phyloP scores from a whole-genome alignment of 2,888 invertebrate species.

The Girardia tigrina region DNA sequence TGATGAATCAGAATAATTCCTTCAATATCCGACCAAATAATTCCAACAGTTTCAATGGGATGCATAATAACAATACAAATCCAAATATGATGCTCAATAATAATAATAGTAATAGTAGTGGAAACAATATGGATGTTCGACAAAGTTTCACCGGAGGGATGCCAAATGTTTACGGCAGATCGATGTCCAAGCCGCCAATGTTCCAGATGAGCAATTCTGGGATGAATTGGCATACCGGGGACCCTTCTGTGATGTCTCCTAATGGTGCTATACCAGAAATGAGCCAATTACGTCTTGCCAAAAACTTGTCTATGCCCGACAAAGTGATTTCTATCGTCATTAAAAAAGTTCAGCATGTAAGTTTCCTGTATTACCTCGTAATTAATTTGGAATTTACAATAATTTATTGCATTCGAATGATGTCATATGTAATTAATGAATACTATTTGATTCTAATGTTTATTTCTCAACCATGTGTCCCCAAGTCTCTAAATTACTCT shows the following conservation, averaged over 20 bases:
- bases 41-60: not conserved
- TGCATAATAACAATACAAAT: slow-evolving; percentile 10
- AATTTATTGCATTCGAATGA: no score
- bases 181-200: slow-evolving; percentile 1
- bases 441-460: no score
- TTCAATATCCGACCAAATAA: not conserved
- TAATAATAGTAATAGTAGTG: not conserved
- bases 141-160: slow-evolving; percentile 3
- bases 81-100: not conserved
- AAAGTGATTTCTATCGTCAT: not conserved
- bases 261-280: slow-evolving; percentile 20
- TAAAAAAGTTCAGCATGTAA: slow-evolving; percentile 6
- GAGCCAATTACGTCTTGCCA: slow-evolving; percentile 23
- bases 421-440: no score
- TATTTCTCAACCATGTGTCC: no score
- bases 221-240: not conserved
- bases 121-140: slow-evolving; percentile 14
- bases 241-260: not conserved
- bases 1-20: slow-evolving; percentile 19
- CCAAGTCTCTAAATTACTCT: no score
- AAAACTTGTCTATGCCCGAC: not conserved
- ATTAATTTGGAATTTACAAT: no score
- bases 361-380: no score
- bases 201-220: not conserved
- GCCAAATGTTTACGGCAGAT: not conserved